Evolutionary conservation across 1,140 invertebrate species (phyloP), one percentile per base, ranked within the genome.

Genomic region (Samia ricini): DNA sequence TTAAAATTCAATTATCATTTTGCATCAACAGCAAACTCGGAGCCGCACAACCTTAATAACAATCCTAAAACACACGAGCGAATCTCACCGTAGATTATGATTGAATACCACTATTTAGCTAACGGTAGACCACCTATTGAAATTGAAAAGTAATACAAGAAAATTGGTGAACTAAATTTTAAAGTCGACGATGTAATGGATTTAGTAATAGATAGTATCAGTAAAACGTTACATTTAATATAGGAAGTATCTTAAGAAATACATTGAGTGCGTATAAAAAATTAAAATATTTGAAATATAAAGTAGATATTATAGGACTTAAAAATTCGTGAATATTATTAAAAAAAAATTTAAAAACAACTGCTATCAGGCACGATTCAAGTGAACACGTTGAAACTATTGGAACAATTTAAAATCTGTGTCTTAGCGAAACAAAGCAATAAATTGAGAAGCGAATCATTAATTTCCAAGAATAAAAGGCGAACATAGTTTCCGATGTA

Each of bases 41-140:
- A 58, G 60, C 52, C 52, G 26, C 33, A 57, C 63, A 67, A 64
- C 58, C 51, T 48, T 73, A 73, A 74, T 79, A 73, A 72, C 69
- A 69, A 72, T 74, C 64, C 67, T 73, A 75, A 72, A 68, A 72
- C 64, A 70, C 62, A 66, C 56, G 58, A 64, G 64, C 68, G 66
- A 70, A 72, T 66, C 69, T 26, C 61, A 62, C 33, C 61, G 59
- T 64, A 72, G 66, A 76, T 76, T 72, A 72, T 72, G 76, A 76
- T 78, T 78, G 67, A 78, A 42, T 76, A 74, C 64, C 61, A 67
- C 63, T 72, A 72, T 69, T 72, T 74, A 70, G 66, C 55, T 74
- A 77, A 74, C 68, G 72, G 75, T 71, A 67, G 59, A 70, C 62
- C 66, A 68, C 62, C 63, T 50, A 69, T 54, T 66, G 63, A 75